Conservation (phyloP, 1,140 invertebrate genomes). For the Danaus plexippus region DNA sequence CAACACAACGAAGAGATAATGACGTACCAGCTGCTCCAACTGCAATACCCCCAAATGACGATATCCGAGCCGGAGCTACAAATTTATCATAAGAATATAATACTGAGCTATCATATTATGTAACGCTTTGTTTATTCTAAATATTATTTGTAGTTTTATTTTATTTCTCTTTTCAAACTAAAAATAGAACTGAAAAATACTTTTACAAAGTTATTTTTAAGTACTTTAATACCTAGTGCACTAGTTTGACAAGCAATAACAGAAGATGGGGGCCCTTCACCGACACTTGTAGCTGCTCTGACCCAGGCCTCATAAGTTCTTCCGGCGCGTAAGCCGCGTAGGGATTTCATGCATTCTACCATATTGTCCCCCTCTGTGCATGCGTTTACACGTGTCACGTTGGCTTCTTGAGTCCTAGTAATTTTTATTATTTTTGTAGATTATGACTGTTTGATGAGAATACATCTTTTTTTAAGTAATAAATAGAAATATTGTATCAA, state of each 20-base stretch:
- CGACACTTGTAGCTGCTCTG: constrained; percentile 82
- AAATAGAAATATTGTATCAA: constrained; percentile 8
- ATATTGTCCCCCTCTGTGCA: constrained; percentile 47
- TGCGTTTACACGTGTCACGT: constrained; percentile 57
- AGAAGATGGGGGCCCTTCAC: constrained; percentile 78
- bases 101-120: no score
- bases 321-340: constrained; percentile 77
- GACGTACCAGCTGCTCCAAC: constrained; percentile 53
- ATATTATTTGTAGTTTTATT: no score
- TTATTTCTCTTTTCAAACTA: background rate
- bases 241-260: constrained; percentile 62
- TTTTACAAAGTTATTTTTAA: background rate
- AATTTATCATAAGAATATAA: background rate
- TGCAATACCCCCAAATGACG: constrained; percentile 63
- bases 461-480: background rate
- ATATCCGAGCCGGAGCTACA: constrained; percentile 64
- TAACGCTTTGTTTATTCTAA: no score
- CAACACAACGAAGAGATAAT: constrained; percentile 73
- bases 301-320: constrained; percentile 90
- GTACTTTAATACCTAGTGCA: constrained; percentile 41
- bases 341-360: constrained; percentile 60
- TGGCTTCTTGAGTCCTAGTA: constrained; percentile 72
- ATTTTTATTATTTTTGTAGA: constrained; percentile 1
- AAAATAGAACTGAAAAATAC: background rate
- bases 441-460: constrained; percentile 2